Evolutionary conservation across 1,140 invertebrate genomes (phyloP), one percentile per base, ranked within the genome.

Genomic region (Pachyrhynchus sulphureomaculatus): DNA sequence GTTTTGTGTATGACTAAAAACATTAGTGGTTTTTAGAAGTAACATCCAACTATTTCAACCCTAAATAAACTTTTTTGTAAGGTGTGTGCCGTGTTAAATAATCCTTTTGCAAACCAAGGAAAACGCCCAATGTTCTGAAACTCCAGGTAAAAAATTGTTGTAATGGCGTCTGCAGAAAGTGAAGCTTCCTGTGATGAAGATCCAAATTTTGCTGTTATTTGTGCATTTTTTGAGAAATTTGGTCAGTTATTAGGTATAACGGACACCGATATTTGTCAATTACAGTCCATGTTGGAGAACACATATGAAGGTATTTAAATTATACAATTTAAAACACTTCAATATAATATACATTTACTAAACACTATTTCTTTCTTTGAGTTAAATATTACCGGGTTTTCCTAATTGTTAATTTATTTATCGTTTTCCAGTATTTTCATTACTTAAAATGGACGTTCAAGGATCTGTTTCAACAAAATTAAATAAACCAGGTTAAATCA

Each of bases 141-240:
- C 15, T 8, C 4, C 15, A 18, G 15, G 18, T 44, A n/a, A 2
- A 44, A 23, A 20, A 20, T 6, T 44, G 9, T 15, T 45, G 37
- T 41, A 86, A 91, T 91, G 89, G 88, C 88, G 88, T 86, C 87
- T 76, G n/a, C n/a, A n/a, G 88, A 89, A 82, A 85, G 83, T 79
- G 88, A 90, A 84, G 84, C 85, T 82, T 88, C 86, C 75, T 95
- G 91, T 85, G 86, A 89, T 81, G 90, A 87, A 84, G 92, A 96
- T 86, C 92, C 93, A 75, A 93, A 96, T 87, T 96, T 95, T 80
- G 93, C 93, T 71, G 88, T 95, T 77, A 93, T 96, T 78, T 96
- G 93, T 82, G 92, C 91, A 59, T 96, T 96, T 81, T 81, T 95
- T 48, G 88, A 93, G 76, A 88, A 90, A 79, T 96, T 95, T 76